A percentile compares a stretch with the other conserved stretches of the same genome.
These are phyloP conservation scores for Mnemiopsis leidyi DNA, from an alignment of 37 sponge, comb jelly and placozoan genomes.

Conservation along the genomic window DNA sequence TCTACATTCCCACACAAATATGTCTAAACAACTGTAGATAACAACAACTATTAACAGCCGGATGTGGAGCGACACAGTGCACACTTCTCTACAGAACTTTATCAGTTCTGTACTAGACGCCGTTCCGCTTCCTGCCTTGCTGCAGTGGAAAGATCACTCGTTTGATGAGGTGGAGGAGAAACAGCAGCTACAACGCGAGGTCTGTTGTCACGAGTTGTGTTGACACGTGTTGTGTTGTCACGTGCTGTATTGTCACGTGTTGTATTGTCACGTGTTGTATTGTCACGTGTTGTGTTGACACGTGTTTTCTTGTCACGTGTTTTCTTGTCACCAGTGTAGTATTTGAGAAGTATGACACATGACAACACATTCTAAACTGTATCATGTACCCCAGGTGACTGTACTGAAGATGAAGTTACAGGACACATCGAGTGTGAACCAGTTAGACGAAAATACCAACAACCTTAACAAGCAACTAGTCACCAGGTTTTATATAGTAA, in stretches of 20 bases:
- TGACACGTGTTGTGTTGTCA: not conserved
- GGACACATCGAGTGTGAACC: not conserved
- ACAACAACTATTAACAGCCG: no score
- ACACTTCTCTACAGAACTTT: slow-evolving; percentile 47
- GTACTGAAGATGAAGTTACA: slow-evolving; percentile 64
- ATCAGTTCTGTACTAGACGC: slow-evolving; percentile 48
- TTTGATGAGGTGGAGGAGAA: slow-evolving; percentile 23
- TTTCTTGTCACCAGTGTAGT: not conserved
- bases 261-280: no score
- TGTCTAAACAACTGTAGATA: no score
- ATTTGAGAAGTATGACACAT: no score
- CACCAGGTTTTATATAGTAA: not conserved
- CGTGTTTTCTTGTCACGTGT: not conserved
- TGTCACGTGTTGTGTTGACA: no score
- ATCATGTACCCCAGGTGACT: slow-evolving; percentile 39
- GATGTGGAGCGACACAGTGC: slow-evolving; percentile 25
- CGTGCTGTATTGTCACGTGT: no score
- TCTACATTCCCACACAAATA: no score
- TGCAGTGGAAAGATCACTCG: slow-evolving; percentile 1
- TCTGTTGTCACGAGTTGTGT: not conserved
- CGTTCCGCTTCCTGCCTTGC: slow-evolving; percentile 14
- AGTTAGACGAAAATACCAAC: not conserved
- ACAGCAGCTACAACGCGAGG: slow-evolving; percentile 43
- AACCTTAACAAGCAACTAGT: not conserved
- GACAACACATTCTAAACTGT: no score